Percentiles rank a stretch among this genome's conserved stretches.
Evolutionary conservation across 2,797 vertebrate genomes (phyloP).

Genomic region (Melanotaenia parkinsoni): DNA sequence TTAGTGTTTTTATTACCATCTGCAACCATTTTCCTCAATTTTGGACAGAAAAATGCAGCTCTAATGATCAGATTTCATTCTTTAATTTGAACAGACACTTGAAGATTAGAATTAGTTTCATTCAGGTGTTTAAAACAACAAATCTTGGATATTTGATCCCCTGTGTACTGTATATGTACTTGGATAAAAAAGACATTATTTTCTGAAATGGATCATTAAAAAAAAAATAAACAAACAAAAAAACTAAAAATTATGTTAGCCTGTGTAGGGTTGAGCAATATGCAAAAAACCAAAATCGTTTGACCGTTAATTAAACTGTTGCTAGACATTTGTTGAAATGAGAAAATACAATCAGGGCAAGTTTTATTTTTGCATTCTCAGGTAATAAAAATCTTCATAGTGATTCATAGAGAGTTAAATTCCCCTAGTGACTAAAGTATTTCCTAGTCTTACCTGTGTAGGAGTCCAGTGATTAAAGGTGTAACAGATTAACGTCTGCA

Average conservation of each 20-base stretch:
- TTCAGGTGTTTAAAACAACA: constrained; percentile 24
- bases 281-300: neutral
- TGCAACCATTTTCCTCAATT: constrained; percentile 17
- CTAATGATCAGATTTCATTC: constrained; percentile 20
- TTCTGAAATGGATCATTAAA: neutral
- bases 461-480: constrained; percentile 3
- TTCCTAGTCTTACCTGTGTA: neutral
- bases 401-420: neutral
- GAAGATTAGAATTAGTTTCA: constrained; percentile 10
- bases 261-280: constrained; percentile 7
- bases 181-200: neutral
- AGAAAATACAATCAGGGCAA: neutral
- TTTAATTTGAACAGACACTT: constrained; percentile 31
- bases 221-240: neutral
- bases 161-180: neutral
- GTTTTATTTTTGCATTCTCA: neutral
- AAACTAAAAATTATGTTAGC: constrained; percentile 14
- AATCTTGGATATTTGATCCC: constrained; percentile 14
- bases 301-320: neutral
- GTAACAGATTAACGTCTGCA: constrained; percentile 4
- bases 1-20: constrained; percentile 14
- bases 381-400: neutral
- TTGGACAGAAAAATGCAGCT: constrained; percentile 14
- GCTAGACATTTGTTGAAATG: neutral
- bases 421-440: constrained; percentile 10